Conservation (phyloP, 1,140 invertebrate species). For the Conopomorpha cramerella region DNA sequence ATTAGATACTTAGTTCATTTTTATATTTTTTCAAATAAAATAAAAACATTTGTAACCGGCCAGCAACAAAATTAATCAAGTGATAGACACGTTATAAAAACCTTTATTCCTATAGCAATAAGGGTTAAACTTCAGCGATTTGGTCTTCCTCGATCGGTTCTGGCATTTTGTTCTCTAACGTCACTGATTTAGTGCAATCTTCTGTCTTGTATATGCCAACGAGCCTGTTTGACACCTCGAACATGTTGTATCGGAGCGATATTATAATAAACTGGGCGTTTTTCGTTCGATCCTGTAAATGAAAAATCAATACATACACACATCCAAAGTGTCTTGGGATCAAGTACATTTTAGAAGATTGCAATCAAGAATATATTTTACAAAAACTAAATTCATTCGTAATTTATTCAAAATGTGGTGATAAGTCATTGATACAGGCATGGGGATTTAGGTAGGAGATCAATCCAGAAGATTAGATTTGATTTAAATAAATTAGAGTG, state of each 20-base stretch:
- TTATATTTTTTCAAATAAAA: conserved; percentile 22
- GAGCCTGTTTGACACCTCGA: conserved; percentile 88
- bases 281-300: conserved; percentile 85
- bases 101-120: conserved; percentile 4
- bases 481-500: too few species aligned
- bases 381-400: too few species aligned
- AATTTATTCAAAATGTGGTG: neutral
- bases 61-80: too few species aligned
- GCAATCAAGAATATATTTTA: neutral
- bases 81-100: conserved; percentile 12
- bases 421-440: too few species aligned
- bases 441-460: too few species aligned
- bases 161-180: conserved; percentile 62
- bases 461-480: too few species aligned
- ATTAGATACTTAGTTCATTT: too few species aligned
- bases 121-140: conserved; percentile 1
- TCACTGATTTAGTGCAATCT: conserved; percentile 84
- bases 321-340: too few species aligned
- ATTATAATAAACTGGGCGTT: conserved; percentile 99
- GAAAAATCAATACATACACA: conserved; percentile 5
- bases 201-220: conserved; percentile 96
- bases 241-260: conserved; percentile 96
- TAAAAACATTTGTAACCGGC: too few species aligned
- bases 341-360: neutral
- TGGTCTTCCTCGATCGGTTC: conserved; percentile 10